phyloP scores from a whole-genome alignment of 2,888 invertebrate species.

The Tridacna gigas region DNA sequence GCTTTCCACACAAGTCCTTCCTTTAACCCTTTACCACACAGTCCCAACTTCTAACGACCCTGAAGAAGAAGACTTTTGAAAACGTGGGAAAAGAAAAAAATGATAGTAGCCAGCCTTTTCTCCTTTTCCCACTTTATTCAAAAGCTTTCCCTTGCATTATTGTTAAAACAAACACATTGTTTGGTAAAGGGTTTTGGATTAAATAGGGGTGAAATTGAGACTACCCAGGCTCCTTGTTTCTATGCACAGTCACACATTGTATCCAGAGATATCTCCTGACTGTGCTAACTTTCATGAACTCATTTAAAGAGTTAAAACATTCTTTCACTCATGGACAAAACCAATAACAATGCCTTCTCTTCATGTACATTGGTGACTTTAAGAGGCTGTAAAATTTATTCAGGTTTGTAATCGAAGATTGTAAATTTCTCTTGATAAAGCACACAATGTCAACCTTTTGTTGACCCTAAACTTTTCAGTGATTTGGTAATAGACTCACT shows the following conservation, averaged over 20 bases:
- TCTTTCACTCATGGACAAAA: too few relatives aligned
- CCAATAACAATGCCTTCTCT: slow-evolving; percentile 11
- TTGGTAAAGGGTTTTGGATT: not conserved
- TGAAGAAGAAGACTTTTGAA: not conserved
- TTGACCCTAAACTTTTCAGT: slow-evolving; percentile 18
- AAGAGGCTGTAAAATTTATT: slow-evolving; percentile 41
- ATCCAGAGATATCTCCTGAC: not conserved
- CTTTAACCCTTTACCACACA: not conserved
- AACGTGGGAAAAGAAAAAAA: not conserved
- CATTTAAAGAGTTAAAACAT: too few relatives aligned
- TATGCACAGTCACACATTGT: slow-evolving; percentile 1
- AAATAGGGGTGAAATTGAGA: not conserved
- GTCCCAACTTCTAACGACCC: not conserved
- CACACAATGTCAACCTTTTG: slow-evolving; percentile 38
- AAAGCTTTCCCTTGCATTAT: not conserved
- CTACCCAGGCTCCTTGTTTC: not conserved
- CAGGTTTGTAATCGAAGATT: slow-evolving; percentile 34
- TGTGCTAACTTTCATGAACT: too few relatives aligned
- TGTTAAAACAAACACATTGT: not conserved
- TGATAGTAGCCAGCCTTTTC: not conserved
- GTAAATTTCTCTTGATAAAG: slow-evolving; percentile 35
- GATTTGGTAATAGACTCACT: not conserved
- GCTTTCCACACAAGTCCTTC: not conserved
- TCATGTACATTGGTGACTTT: slow-evolving; percentile 28
- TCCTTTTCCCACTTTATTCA: not conserved